These are phyloP conservation scores for Drosophila lacertosa DNA, from an alignment of 1,140 invertebrate species.

Conservation along the genomic window DNA sequence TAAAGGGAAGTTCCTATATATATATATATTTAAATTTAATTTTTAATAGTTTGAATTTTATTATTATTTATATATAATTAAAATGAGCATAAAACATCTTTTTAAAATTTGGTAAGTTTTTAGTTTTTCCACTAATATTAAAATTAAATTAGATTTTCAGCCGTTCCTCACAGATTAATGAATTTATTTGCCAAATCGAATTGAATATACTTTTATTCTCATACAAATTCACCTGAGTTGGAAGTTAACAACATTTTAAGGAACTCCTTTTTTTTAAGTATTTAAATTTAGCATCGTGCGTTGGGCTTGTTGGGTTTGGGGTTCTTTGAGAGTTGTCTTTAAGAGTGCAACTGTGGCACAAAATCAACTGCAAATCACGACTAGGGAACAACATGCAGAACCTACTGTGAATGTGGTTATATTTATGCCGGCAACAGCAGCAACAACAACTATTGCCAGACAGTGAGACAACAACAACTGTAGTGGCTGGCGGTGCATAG, in stretches of 20 bases:
- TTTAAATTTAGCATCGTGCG: constrained; percentile 51
- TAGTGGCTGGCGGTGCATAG: constrained; percentile 32
- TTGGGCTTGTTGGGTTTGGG: constrained; percentile 14
- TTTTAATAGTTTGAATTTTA: neutral
- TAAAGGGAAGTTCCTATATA: neutral
- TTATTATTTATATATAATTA: too few relatives aligned
- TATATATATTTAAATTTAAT: neutral
- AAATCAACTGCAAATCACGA: constrained; percentile 77
- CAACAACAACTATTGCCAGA: constrained; percentile 14
- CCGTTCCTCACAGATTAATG: too few relatives aligned
- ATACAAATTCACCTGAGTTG: constrained; percentile 28
- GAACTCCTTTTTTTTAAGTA: constrained; percentile 35
- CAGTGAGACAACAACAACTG: constrained; percentile 29
- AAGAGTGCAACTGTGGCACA: constrained; percentile 52
- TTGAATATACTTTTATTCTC: too few relatives aligned
- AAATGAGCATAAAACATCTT: too few relatives aligned
- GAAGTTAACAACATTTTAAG: constrained; percentile 10
- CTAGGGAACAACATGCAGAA: constrained; percentile 61
- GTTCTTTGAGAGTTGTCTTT: constrained; percentile 8
- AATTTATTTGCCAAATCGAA: too few relatives aligned
- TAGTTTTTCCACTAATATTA: too few relatives aligned
- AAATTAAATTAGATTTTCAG: too few relatives aligned
- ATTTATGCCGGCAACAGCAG: constrained; percentile 62
- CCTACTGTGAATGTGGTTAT: constrained; percentile 70
- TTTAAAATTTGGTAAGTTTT: too few relatives aligned